These are phyloP conservation scores for Alca torda DNA, from an alignment of 2,797 vertebrate species.

Conservation along the genomic window DNA sequence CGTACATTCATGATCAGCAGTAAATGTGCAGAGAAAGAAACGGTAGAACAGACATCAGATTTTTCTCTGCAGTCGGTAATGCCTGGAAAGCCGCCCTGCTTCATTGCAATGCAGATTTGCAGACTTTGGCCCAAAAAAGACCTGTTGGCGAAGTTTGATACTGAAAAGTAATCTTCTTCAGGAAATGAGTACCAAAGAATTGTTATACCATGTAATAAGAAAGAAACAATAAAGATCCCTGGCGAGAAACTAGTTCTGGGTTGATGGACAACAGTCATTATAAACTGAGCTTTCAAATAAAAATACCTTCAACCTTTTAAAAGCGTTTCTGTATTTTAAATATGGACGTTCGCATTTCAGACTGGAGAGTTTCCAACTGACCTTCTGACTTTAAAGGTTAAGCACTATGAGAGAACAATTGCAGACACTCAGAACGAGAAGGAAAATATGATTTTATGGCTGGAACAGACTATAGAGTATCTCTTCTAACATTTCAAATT, in stretches of 20 bases:
- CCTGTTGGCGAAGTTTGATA: constrained; percentile 69
- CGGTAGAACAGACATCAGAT: constrained; percentile 17
- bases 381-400: constrained; percentile 53
- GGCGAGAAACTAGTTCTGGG: constrained; percentile 63
- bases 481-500: constrained; percentile 58
- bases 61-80: constrained; percentile 46
- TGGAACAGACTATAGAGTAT: constrained; percentile 49
- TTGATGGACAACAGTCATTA: constrained; percentile 71
- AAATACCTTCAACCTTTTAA: constrained; percentile 68
- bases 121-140: constrained; percentile 56
- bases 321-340: constrained; percentile 73
- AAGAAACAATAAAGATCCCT: constrained; percentile 73
- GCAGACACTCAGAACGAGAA: constrained; percentile 48
- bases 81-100: constrained; percentile 51
- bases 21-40: constrained; percentile 59
- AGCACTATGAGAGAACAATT: constrained; percentile 39
- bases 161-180: constrained; percentile 78
- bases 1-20: constrained; percentile 16
- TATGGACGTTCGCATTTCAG: constrained; percentile 69
- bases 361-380: constrained; percentile 69
- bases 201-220: constrained; percentile 73
- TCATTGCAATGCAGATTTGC: constrained; percentile 54
- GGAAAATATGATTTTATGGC: constrained; percentile 63
- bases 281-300: constrained; percentile 69
- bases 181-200: constrained; percentile 76